Conservation (phyloP, 2,888 invertebrate genomes). For the Leptopilina syphax region DNA sequence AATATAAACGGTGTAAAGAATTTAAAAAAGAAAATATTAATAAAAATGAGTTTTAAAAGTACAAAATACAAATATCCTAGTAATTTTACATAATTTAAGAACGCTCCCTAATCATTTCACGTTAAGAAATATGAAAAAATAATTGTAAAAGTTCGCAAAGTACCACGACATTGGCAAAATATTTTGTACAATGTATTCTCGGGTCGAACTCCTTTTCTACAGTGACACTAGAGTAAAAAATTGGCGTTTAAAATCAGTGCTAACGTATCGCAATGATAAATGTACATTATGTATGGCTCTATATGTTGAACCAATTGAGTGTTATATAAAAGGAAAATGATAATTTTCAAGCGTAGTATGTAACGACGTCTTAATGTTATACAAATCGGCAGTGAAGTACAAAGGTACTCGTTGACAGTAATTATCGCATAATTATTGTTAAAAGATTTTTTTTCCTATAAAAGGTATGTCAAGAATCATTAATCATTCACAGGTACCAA, state of each 20-base stretch:
- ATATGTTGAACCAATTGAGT: constrained; percentile 53
- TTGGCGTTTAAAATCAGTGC: constrained; percentile 35
- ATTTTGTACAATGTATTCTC: constrained; percentile 48
- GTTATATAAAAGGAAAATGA: not conserved
- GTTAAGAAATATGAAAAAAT: not conserved
- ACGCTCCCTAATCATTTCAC: not conserved
- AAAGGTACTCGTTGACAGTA: not conserved
- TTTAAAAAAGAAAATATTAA: no score
- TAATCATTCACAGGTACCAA: constrained; percentile 18
- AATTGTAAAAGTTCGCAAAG: constrained; percentile 30
- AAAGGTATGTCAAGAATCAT: constrained; percentile 11
- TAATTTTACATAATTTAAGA: no score
- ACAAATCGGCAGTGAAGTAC: not conserved
- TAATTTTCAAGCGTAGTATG: not conserved
- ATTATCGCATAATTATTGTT: not conserved
- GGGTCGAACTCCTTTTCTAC: constrained; percentile 25
- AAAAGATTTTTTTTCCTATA: not conserved
- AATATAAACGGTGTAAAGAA: no score
- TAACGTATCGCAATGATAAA: constrained; percentile 37
- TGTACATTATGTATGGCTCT: constrained; percentile 35
- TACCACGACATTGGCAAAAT: constrained; percentile 51
- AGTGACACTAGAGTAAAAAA: constrained; percentile 38
- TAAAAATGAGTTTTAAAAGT: no score
- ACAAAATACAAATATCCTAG: no score
- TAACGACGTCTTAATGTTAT: not conserved